These are phyloP conservation scores for Phlogophora meticulosa DNA, from an alignment of 2,888 invertebrate species.

Conservation along the genomic window DNA sequence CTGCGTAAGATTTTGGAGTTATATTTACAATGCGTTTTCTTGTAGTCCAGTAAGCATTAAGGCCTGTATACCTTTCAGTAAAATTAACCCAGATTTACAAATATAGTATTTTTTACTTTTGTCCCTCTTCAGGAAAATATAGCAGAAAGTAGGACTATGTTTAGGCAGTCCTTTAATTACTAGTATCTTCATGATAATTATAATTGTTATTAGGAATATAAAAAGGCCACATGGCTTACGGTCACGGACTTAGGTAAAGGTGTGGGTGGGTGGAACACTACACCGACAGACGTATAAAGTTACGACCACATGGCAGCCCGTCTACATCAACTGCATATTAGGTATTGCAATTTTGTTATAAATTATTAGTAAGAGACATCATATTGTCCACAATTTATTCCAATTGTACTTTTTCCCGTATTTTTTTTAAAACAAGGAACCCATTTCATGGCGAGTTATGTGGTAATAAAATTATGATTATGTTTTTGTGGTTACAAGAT, in stretches of 20 bases:
- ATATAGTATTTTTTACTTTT: not conserved
- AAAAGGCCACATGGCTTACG: conserved; percentile 28
- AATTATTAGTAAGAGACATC: conserved; percentile 52
- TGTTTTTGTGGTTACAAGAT: conserved; percentile 41
- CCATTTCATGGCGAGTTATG: conserved; percentile 30
- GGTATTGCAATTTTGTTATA: conserved; percentile 48
- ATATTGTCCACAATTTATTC: conserved; percentile 51
- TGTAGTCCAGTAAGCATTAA: not conserved
- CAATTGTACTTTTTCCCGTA: conserved; percentile 26
- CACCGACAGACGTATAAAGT: conserved; percentile 51
- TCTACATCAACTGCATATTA: conserved; percentile 51
- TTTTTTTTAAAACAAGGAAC: conserved; percentile 24
- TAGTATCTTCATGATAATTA: not conserved
- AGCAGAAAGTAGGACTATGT: not conserved
- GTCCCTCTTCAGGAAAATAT: not conserved
- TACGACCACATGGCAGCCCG: conserved; percentile 48
- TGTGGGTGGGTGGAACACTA: conserved; percentile 56
- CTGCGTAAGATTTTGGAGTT: not conserved
- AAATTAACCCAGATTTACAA: not conserved
- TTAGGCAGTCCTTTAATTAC: not conserved
- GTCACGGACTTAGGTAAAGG: conserved; percentile 21
- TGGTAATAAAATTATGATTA: conserved; percentile 44
- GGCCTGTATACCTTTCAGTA: not conserved
- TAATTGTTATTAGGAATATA: conserved; percentile 20
- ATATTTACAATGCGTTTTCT: not conserved